Evolutionary conservation across 2,113 vertebrate genomes (phyloP).

Genomic region (Callospermophilus lateralis): DNA sequence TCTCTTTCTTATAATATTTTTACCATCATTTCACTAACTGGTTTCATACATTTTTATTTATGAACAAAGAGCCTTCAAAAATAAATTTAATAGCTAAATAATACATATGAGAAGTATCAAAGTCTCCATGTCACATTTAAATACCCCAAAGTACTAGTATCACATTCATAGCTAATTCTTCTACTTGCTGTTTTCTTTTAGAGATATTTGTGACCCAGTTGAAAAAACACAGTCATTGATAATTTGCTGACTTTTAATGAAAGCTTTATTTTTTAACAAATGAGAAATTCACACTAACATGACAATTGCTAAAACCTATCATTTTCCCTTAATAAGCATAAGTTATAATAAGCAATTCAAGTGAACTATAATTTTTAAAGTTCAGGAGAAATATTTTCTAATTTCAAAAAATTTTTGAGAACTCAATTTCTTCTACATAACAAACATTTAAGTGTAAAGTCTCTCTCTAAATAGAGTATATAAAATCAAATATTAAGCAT

Average conservation of each 20-base stretch:
- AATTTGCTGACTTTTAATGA: slow-evolving; percentile 36
- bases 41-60: slow-evolving; percentile 14
- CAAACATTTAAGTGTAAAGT: neutral
- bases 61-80: slow-evolving; percentile 2
- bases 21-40: neutral
- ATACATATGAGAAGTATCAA: neutral
- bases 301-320: neutral
- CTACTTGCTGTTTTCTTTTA: neutral
- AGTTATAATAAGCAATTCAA: neutral
- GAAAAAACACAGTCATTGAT: neutral
- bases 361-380: neutral
- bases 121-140: neutral
- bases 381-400: neutral
- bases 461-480: neutral
- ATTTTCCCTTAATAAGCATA: neutral
- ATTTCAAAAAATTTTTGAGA: neutral
- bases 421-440: neutral
- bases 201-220: neutral
- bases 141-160: neutral
- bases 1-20: neutral
- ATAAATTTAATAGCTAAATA: neutral
- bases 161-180: neutral
- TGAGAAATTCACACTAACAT: neutral
- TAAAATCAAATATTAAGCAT: neutral
- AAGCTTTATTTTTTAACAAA: slow-evolving; percentile 10